These are phyloP conservation scores for Halyomorpha halys DNA, from an alignment of 1,140 invertebrate species.

Conservation along the genomic window DNA sequence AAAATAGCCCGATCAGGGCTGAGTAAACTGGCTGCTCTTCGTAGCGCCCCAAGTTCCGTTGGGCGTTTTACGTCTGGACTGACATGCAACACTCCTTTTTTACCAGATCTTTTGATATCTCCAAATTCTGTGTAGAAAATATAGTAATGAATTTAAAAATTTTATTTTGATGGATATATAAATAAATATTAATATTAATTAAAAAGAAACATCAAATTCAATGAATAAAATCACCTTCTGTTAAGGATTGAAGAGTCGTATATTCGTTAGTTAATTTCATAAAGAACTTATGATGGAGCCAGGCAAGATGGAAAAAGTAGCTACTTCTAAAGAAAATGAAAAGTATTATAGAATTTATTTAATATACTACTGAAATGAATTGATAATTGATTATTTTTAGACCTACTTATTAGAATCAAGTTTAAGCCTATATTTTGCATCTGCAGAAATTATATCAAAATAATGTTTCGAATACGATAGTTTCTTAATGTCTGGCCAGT, in stretches of 20 bases:
- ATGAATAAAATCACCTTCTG: slow-evolving; percentile 38
- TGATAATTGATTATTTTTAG: background rate
- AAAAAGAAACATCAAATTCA: background rate
- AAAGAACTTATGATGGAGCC: slow-evolving; percentile 64
- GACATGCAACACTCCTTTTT: slow-evolving; percentile 7
- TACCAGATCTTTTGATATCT: slow-evolving; percentile 30
- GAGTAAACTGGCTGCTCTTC: slow-evolving; percentile 28
- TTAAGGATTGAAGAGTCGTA: slow-evolving; percentile 53
- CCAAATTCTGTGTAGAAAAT: slow-evolving; percentile 38
- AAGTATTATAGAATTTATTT: background rate
- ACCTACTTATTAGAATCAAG: slow-evolving; percentile 60
- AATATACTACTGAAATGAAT: background rate
- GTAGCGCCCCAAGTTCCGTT: slow-evolving; percentile 23
- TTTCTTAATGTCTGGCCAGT: slow-evolving; percentile 61
- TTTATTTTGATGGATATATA: background rate
- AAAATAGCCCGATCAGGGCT: slow-evolving; percentile 30
- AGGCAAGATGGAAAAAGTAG: slow-evolving; percentile 61
- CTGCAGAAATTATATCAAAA: slow-evolving; percentile 50
- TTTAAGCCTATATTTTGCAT: slow-evolving; percentile 57
- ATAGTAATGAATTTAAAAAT: background rate
- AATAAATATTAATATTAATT: background rate
- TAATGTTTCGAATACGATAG: slow-evolving; percentile 62
- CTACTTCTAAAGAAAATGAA: slow-evolving; percentile 46
- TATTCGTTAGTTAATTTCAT: slow-evolving; percentile 57
- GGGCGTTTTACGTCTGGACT: slow-evolving; percentile 20